phyloP scores from a whole-genome alignment of 2,888 invertebrate species.

The Nemapogon koenigi region DNA sequence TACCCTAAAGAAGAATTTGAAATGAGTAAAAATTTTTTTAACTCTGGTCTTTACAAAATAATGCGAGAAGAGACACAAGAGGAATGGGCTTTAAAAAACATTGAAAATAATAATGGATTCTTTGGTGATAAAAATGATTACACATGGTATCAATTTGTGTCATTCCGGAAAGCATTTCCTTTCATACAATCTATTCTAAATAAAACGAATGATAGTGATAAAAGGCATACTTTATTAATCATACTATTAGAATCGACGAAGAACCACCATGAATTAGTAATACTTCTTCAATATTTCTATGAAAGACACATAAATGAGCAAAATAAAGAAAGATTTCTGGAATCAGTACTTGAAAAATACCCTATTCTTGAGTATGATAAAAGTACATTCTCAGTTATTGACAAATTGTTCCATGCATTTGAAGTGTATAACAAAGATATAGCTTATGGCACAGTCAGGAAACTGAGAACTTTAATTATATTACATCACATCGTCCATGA shows the following conservation, averaged over 20 bases:
- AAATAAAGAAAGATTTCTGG: slow-evolving; percentile 25
- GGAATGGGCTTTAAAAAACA: slow-evolving; percentile 31
- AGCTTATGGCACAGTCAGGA: not conserved
- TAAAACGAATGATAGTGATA: slow-evolving; percentile 21
- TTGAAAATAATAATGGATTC: slow-evolving; percentile 25
- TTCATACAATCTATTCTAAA: slow-evolving; percentile 26
- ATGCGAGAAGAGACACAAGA: slow-evolving; percentile 29
- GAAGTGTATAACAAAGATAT: not conserved
- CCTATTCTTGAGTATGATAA: no score
- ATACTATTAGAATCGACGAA: slow-evolving; percentile 26
- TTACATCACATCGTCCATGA: slow-evolving; percentile 15
- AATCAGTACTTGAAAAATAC: slow-evolving; percentile 21
- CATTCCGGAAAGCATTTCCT: slow-evolving; percentile 27
- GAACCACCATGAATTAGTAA: slow-evolving; percentile 25
- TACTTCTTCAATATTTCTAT: slow-evolving; percentile 30
- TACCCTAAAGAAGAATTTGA: slow-evolving; percentile 30
- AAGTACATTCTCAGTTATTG: no score
- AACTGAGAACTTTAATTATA: slow-evolving; percentile 14
- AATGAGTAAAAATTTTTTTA: slow-evolving; percentile 24
- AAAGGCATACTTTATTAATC: slow-evolving; percentile 23
- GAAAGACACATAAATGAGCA: slow-evolving; percentile 34
- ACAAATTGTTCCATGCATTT: not conserved
- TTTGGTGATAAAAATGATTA: slow-evolving; percentile 26
- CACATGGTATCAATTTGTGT: slow-evolving; percentile 32
- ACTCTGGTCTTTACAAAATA: slow-evolving; percentile 19